These are phyloP conservation scores for Drosophila aldrichi DNA, from an alignment of 2,888 invertebrate species.

Conservation along the genomic window DNA sequence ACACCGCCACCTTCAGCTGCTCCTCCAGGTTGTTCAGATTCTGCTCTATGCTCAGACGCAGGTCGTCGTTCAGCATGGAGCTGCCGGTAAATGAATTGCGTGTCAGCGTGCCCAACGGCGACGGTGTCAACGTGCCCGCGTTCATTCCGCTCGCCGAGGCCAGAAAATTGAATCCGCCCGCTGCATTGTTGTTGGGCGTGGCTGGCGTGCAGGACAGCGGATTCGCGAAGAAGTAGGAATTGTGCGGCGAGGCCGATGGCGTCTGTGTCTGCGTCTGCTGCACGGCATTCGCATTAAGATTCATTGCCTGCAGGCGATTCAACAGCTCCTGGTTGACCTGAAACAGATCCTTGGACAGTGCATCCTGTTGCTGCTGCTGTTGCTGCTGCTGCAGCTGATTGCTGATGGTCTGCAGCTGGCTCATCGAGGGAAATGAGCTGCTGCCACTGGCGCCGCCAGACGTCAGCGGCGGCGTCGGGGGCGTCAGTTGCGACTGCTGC, in stretches of 20 bases:
- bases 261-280: conserved; percentile 78
- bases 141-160: conserved; percentile 70
- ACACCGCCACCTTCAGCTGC: conserved; percentile 86
- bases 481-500: conserved; percentile 60
- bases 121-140: conserved; percentile 81
- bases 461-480: conserved; percentile 80
- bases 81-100: conserved; percentile 84
- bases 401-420: conserved; percentile 83
- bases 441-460: conserved; percentile 70
- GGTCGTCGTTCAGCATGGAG: conserved; percentile 81
- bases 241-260: conserved; percentile 81
- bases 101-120: conserved; percentile 83
- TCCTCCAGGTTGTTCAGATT: conserved; percentile 86
- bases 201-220: conserved; percentile 84
- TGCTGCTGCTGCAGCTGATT: conserved; percentile 83
- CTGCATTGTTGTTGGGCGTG: conserved; percentile 71
- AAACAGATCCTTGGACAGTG: conserved; percentile 84
- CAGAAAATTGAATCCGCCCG: conserved; percentile 82
- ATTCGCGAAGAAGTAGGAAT: conserved; percentile 85
- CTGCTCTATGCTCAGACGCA: conserved; percentile 83
- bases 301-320: conserved; percentile 84
- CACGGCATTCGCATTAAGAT: conserved; percentile 74
- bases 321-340: conserved; percentile 85
- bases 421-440: conserved; percentile 83
- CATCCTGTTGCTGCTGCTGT: conserved; percentile 82